Evolutionary conservation across 2,113 vertebrate species (phyloP).

Genomic region (Sorex fumeus): DNA sequence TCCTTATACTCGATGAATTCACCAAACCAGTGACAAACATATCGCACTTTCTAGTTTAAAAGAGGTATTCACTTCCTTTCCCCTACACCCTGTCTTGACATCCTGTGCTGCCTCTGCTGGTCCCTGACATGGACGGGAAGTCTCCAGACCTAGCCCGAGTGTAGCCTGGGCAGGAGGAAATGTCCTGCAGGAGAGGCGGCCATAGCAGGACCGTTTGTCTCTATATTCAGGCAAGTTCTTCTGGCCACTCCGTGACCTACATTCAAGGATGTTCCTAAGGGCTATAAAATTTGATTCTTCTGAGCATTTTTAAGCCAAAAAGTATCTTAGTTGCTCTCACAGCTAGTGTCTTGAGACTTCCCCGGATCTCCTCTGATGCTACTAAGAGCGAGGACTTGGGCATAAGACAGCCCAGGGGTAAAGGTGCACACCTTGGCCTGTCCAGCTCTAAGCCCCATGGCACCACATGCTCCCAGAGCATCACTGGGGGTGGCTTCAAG

Average conservation of each 20-base stretch:
- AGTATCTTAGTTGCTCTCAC: slow-evolving; percentile 23
- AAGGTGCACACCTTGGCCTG: no score
- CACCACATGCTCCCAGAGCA: no score
- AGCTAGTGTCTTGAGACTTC: neutral
- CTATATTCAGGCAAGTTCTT: neutral
- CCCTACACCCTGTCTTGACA: neutral
- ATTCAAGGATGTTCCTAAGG: neutral
- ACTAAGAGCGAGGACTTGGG: neutral
- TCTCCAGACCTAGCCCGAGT: neutral
- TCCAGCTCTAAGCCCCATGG: no score
- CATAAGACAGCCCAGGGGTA: no score
- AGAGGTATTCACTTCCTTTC: neutral
- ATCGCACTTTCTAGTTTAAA: neutral
- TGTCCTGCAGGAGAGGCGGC: neutral
- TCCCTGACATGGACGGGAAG: neutral
- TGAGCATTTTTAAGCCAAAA: neutral
- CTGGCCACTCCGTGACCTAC: neutral
- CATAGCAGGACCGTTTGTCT: neutral
- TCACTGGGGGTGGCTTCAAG: no score
- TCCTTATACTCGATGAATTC: neutral
- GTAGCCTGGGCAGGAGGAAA: neutral
- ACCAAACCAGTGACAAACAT: neutral
- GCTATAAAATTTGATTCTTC: neutral
- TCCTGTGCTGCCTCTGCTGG: neutral
- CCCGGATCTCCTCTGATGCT: neutral